Conservation (phyloP, 2,888 invertebrate genomes). For the Dicranocentrus wangi region DNA sequence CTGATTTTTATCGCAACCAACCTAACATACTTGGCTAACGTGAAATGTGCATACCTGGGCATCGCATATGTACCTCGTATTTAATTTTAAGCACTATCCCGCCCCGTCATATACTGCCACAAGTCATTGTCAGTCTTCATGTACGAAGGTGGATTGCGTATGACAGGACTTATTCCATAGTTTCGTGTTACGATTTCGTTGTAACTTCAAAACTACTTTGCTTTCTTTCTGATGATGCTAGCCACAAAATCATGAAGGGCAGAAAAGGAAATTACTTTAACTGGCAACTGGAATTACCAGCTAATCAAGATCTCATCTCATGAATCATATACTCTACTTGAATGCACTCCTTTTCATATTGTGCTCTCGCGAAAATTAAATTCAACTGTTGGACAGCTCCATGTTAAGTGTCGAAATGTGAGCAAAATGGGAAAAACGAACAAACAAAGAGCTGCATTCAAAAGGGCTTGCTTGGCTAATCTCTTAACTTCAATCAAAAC, state of each 20-base stretch:
- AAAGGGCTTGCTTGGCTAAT: constrained; percentile 27
- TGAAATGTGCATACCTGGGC: no score
- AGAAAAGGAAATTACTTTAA: constrained; percentile 29
- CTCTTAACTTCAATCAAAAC: constrained; percentile 44
- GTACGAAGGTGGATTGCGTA: neutral
- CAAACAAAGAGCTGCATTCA: neutral
- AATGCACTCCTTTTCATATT: neutral
- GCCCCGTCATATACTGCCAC: constrained; percentile 1
- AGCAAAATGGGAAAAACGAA: neutral
- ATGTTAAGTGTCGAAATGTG: neutral
- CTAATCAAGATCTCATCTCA: constrained; percentile 26
- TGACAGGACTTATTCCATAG: constrained; percentile 16
- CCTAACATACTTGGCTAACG: no score
- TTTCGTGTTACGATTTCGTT: no score
- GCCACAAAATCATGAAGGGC: constrained; percentile 25
- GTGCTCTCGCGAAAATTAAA: neutral
- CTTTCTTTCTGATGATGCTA: no score
- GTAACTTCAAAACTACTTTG: no score
- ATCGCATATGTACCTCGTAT: no score
- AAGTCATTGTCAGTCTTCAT: constrained; percentile 12
- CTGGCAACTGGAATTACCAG: constrained; percentile 34
- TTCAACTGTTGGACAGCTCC: neutral
- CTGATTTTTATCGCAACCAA: no score
- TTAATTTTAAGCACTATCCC: no score
- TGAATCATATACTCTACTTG: constrained; percentile 15